Evolutionary conservation across 2,797 vertebrate species (phyloP).

Genomic region (Alauda arvensis): DNA sequence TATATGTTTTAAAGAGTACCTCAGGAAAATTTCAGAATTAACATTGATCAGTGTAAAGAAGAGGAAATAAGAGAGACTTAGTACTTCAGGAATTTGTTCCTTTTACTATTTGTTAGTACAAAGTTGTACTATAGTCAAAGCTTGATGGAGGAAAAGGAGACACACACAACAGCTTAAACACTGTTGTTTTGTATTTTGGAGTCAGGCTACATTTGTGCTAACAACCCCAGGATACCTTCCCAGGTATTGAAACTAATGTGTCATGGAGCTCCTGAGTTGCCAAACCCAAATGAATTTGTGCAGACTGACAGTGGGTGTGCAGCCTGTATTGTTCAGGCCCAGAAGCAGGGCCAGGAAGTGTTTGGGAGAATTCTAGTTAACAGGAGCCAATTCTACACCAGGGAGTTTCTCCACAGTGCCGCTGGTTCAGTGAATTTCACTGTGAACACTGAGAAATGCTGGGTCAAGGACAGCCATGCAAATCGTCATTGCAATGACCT

Average conservation of each 20-base stretch:
- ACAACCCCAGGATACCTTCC: not conserved
- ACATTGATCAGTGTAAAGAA: not conserved
- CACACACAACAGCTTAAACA: rapidly evolving
- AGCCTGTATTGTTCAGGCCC: not conserved
- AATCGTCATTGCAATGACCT: not conserved
- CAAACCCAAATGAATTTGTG: not conserved
- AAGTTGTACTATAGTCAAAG: not conserved
- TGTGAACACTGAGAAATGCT: rapidly evolving
- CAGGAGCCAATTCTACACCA: not conserved
- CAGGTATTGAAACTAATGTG: not conserved
- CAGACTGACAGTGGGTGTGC: not conserved
- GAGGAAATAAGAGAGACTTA: not conserved
- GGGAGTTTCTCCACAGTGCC: not conserved
- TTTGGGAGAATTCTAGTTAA: not conserved
- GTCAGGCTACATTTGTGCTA: not conserved
- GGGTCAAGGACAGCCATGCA: not conserved
- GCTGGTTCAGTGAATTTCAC: not conserved
- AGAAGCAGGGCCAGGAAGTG: not conserved
- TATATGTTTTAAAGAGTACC: not conserved
- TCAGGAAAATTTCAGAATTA: not conserved
- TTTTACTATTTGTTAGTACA: not conserved
- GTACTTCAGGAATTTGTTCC: not conserved
- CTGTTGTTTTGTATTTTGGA: not conserved
- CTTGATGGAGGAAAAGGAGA: not conserved
- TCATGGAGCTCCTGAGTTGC: not conserved